Base-by-base conservation (phyloP, 2,113 vertebrate genomes). In the Romanogobio albipinnatus region DNA sequence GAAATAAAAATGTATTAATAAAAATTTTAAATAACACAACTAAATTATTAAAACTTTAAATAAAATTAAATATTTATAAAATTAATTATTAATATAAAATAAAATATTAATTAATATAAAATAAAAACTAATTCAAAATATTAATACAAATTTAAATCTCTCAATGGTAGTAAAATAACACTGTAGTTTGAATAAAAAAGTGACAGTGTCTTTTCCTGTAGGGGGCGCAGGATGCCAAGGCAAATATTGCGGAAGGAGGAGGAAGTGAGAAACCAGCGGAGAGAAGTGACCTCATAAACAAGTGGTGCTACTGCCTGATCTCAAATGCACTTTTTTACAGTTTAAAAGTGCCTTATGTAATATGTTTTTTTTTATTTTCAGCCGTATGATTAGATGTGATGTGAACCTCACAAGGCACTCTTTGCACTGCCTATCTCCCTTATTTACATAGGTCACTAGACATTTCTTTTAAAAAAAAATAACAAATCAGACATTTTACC, bases 221-320 rank as follows among this genome's bases (percentile, higher is more conserved):
- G 97, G 91, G 78, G 95, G 92, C 4, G 91, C 92, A 71, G 96
- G 94, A 91, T 96, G 97, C 83, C 94, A 93, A 92, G 96, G 97
- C 85, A 97, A 96, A 90, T 95, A 95, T 93, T 98, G 97, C 82
- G 96, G 96, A 76, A 96, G 95, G 91, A 97, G 95, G 93, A 96
- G 96, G 94, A 99, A 99, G 95, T 99, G 95, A 95, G 90, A 89
- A 84, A 90, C 84, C 93, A 88, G 86, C 91, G 81, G 90, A 81
- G 90, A 89, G 92, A 94, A 87, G 78, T 96, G 95, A 98, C 96
- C 97, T 99, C 97, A 94, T 92, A 47, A 95, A 96, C 93, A 96
- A 91, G 95, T 96, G 98, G 97, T 98, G 97, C 98, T 98, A 99
- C 95, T 95, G 96, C 95, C 93, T 96, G 94, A 95, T 96, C 93